Evolutionary conservation across 2,797 vertebrate genomes (phyloP).

Genomic region (Phalloptychus januarius): DNA sequence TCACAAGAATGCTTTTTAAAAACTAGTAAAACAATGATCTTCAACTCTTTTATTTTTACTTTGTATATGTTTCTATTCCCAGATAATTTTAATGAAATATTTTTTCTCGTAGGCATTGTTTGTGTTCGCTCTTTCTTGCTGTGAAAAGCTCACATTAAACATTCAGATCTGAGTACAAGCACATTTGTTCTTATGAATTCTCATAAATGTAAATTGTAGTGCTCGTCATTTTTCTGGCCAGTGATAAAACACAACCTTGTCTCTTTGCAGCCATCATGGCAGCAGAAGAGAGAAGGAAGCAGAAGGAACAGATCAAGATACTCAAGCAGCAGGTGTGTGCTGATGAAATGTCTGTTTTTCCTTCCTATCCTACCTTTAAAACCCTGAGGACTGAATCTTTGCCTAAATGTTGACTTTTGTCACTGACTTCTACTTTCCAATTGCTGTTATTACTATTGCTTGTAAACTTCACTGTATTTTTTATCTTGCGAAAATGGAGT

Average conservation of each 20-base stretch:
- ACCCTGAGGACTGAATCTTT: constrained; percentile 37
- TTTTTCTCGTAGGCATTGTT: not conserved
- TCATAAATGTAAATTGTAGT: not conserved
- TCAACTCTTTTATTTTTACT: not conserved
- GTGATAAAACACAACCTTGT: constrained; percentile 6
- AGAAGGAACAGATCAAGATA: constrained; percentile 99
- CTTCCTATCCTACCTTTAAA: constrained; percentile 10
- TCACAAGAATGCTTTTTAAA: not conserved
- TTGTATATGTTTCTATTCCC: not conserved
- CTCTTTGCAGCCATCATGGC: constrained; percentile 93
- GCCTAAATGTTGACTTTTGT: constrained; percentile 55
- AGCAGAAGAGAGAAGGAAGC: constrained; percentile 96
- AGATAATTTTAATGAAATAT: not conserved
- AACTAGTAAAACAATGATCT: not conserved
- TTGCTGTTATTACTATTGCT: constrained; percentile 46
- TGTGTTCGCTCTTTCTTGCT: not conserved
- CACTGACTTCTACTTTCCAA: constrained; percentile 45
- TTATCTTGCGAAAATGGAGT: constrained; percentile 33
- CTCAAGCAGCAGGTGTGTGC: constrained; percentile 94
- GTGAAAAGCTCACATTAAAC: not conserved
- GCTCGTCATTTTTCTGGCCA: not conserved
- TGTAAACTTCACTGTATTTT: constrained; percentile 34
- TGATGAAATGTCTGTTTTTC: constrained; percentile 30
- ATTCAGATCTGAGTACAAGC: not conserved
- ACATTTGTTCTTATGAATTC: not conserved